phyloP scores from a whole-genome alignment of 2,888 invertebrate species.

The Chouioia cunea region DNA sequence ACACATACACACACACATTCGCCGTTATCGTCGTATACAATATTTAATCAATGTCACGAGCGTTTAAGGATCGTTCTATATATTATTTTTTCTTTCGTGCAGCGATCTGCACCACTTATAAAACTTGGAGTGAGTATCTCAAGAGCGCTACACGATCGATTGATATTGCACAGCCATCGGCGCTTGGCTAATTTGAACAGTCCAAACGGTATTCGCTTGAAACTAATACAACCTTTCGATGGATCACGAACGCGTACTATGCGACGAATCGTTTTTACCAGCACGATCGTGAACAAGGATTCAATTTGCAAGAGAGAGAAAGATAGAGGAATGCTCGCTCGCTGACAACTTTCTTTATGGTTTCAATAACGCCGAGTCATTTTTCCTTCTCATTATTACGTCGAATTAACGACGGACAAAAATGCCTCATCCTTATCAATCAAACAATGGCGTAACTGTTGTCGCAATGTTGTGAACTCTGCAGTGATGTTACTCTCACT shows the following conservation, averaged over 20 bases:
- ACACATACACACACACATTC: no score
- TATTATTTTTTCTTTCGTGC: neutral
- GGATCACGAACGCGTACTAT: slow-evolving; percentile 13
- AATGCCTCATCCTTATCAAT: no score
- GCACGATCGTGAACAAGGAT: neutral
- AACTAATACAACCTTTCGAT: slow-evolving; percentile 11
- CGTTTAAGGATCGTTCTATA: no score
- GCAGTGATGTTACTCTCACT: no score
- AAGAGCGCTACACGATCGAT: neutral
- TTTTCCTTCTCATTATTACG: neutral
- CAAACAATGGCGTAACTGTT: no score
- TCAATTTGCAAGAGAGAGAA: slow-evolving; percentile 7
- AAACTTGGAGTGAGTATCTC: neutral
- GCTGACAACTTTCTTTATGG: no score
- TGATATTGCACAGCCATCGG: slow-evolving; percentile 22
- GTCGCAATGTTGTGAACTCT: no score
- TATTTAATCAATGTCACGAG: no score
- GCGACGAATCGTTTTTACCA: slow-evolving; percentile 1
- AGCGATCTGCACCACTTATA: no score
- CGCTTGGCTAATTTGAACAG: slow-evolving; percentile 35
- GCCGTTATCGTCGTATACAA: no score
- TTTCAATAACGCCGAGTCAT: neutral
- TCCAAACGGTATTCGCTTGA: slow-evolving; percentile 17
- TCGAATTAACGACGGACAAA: no score
- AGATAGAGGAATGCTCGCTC: neutral